phyloP scores from a whole-genome alignment of 1,140 invertebrate genomes.

The Gryllus bimaculatus region DNA sequence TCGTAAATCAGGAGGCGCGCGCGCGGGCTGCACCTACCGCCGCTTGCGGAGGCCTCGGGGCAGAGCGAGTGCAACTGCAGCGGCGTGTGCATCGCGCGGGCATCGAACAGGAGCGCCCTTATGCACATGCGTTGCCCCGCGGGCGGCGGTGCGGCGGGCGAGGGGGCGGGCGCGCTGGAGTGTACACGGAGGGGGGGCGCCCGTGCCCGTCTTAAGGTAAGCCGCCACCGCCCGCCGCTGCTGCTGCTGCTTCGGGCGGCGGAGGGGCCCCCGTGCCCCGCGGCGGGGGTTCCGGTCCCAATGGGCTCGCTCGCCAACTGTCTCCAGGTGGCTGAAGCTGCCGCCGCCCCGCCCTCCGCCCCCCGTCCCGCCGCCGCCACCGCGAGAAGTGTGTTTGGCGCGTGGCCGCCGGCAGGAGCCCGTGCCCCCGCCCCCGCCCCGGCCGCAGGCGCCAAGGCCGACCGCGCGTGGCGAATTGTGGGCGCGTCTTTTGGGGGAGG shows the following conservation, averaged over 20 bases:
- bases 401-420: not conserved
- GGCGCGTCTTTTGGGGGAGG: not conserved
- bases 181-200: not conserved
- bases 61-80: too few relatives aligned
- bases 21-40: too few relatives aligned
- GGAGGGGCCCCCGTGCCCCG: not conserved
- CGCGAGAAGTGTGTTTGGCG: conserved; percentile 15
- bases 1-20: too few relatives aligned
- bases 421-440: too few relatives aligned
- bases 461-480: not conserved
- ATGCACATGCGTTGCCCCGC: not conserved
- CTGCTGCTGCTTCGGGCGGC: not conserved
- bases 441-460: too few relatives aligned
- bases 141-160: too few relatives aligned
- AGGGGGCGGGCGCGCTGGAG: not conserved
- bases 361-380: not conserved
- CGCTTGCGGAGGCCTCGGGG: too few relatives aligned
- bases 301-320: conserved; percentile 18
- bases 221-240: too few relatives aligned
- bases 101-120: too few relatives aligned
- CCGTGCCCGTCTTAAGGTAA: conserved; percentile 14
- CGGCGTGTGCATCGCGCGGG: too few relatives aligned
- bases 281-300: conserved; percentile 12
- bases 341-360: too few relatives aligned
- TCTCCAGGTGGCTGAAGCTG: conserved; percentile 17